These are phyloP conservation scores for Balanococcus diminutus DNA, from an alignment of 2,888 invertebrate genomes.

Conservation along the genomic window DNA sequence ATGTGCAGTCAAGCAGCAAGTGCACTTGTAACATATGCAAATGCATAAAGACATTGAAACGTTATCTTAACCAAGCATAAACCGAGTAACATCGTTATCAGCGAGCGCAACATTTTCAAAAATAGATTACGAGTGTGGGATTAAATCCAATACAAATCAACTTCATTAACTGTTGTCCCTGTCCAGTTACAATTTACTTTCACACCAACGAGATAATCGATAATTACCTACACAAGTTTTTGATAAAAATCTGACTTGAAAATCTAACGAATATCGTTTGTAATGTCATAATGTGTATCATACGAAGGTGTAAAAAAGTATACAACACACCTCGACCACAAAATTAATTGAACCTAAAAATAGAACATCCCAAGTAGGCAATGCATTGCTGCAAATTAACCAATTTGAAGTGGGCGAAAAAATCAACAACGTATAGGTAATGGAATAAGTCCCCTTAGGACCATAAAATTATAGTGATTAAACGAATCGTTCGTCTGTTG, in stretches of 20 bases:
- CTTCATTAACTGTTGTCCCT: neutral
- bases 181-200: neutral
- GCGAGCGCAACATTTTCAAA: neutral
- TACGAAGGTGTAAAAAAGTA: neutral
- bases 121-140: constrained; percentile 3
- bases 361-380: neutral
- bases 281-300: neutral
- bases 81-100: neutral
- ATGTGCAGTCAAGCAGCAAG: neutral
- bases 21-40: neutral
- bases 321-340: neutral
- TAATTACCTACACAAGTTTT: neutral
- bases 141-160: neutral
- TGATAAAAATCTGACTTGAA: neutral
- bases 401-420: neutral
- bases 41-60: neutral
- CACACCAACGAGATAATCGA: neutral
- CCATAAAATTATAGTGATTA: neutral
- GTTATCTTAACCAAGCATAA: neutral
- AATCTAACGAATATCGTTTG: neutral
- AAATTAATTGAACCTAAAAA: neutral
- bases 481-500: neutral
- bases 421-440: neutral
- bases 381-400: too few relatives aligned
- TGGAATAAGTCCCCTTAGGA: neutral